A percentile compares a stretch with the other conserved stretches of the same genome.
Evolutionary conservation across 2,888 invertebrate genomes (phyloP).

Genomic region (Volucella zonaria): DNA sequence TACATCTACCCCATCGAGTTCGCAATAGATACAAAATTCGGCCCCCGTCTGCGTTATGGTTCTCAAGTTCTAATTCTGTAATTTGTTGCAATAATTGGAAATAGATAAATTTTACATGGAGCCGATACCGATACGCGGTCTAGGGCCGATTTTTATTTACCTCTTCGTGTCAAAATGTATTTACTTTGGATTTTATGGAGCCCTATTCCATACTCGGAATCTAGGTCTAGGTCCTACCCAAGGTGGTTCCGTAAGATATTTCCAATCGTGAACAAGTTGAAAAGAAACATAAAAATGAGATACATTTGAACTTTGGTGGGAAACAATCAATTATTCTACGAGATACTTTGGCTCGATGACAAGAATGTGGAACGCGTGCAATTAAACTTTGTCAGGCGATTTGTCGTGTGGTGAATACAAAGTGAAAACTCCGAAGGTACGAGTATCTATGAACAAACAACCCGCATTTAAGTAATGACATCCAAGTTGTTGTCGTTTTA

Average conservation of each 20-base stretch:
- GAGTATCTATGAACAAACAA: conserved; percentile 1
- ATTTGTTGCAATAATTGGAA: conserved; percentile 53
- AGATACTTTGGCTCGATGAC: neutral
- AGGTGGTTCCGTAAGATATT: conserved; percentile 26
- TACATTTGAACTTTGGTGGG: neutral
- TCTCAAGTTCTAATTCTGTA: conserved; percentile 54
- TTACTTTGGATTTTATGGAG: conserved; percentile 1
- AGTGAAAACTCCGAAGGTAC: conserved; percentile 18
- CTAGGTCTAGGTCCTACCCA: conserved; percentile 57
- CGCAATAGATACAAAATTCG: neutral
- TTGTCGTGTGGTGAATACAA: conserved; percentile 48
- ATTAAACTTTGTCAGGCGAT: conserved; percentile 49
- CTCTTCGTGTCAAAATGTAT: conserved; percentile 41
- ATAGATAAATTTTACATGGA: conserved; percentile 22
- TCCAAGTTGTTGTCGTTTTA: neutral
- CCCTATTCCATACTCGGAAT: conserved; percentile 5
- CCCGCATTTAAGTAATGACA: conserved; percentile 20
- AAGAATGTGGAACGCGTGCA: conserved; percentile 48
- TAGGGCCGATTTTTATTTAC: conserved; percentile 48
- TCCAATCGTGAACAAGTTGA: conserved; percentile 14
- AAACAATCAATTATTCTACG: conserved; percentile 34
- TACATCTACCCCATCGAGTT: conserved; percentile 17
- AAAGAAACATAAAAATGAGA: neutral
- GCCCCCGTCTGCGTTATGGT: conserved; percentile 34
- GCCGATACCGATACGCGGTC: conserved; percentile 1